Base-by-base conservation (phyloP, 2,888 invertebrate genomes). In the Adineta ricciae region DNA sequence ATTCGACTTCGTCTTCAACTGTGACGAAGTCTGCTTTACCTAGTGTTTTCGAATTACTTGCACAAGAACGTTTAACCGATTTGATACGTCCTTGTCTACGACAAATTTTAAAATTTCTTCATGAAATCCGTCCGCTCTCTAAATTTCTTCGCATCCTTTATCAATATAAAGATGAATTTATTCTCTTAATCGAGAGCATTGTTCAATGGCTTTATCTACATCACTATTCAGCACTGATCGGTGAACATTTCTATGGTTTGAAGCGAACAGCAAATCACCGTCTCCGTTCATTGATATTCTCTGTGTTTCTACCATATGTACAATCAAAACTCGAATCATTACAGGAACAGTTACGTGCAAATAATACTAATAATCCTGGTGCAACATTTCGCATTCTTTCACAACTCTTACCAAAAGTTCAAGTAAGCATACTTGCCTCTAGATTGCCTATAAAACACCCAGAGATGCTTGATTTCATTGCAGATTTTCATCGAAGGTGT, bases 101-200 rank as follows among this genome's bases (percentile, higher is more conserved):
- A 41, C 78, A 78, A 41, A 24, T 78, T 24, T 21, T 78, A 1
- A 41, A 78, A 41, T 4, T n/a, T n/a, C 24, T 78, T 11, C n/a
- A 41, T 19, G 38, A 41, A 41, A 19, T 78, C 24, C 78, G 36
- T 78, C 78, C 78, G 41, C 24, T 78, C 19, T 78, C 78, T 1
- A 41, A 41, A 14, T 11, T 38, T n/a, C 3, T 78, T 32, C 36
- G 21, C 24, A 41, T 41, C 14, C 41, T 78, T 38, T 78, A 78
- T 78, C 19, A n/a, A 41, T 41, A 78, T 78, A 78, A 78, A 78
- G 78, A 78, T 78, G 78, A 78, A 78, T 41, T 38, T 41, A 41
- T 78, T 24, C 24, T 78, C 7, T 41, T 78, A 4, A 78, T 78
- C n/a, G 78, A 78, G 41, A n/a, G 41, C 11, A 41, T 78, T 41